Base-by-base conservation (phyloP, 1,140 invertebrate genomes). In the Metopolophium dirhodum region DNA sequence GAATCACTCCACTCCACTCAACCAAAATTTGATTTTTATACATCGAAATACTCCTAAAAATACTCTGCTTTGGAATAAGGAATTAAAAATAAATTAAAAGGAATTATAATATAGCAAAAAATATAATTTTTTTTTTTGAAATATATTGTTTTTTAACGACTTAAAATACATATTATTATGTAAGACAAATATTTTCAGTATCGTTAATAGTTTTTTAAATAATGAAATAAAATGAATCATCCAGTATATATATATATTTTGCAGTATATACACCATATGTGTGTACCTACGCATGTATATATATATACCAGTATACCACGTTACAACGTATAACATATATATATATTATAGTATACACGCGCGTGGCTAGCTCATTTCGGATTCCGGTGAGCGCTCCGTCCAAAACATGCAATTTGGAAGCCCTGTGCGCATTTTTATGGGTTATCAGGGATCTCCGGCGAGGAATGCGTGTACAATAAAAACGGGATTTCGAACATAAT, bases 391-490 rank as follows among this genome's bases (percentile, higher is more conserved):
- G 82, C 37, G 77, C 77, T 93, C 51, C 91, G 91, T 93, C 91
- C 91, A 54, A 93, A 93, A 93, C 91, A 93, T 54, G 91, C 49
- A 86, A 86, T 93, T 93, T 57, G 49, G 35, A 86, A 83, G n/a
- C 82, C 49, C 82, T 22, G 77, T n/a, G n/a, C 91, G 77, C 91
- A 85, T 93, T 93, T 93, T 93, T 93, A 93, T 93, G 77, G 45
- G 91, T 85, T 93, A 86, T 93, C 91, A 68, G 82, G 82, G 35
- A 86, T 93, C 91, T 37, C 7, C 61, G 41, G 45, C 45, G 49
- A 49, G 90, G 90, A 92, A 85, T 93, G 35, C 35, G 7, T 54
- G 47, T 82, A 93, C 82, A 86, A 93, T 57, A 86, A 86, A 85
- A 86, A 86, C 49, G 82, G 77, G 91, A 93, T 93, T 93, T 93